Evolutionary conservation across 2,113 vertebrate genomes (phyloP).

Genomic region (Apus apus): DNA sequence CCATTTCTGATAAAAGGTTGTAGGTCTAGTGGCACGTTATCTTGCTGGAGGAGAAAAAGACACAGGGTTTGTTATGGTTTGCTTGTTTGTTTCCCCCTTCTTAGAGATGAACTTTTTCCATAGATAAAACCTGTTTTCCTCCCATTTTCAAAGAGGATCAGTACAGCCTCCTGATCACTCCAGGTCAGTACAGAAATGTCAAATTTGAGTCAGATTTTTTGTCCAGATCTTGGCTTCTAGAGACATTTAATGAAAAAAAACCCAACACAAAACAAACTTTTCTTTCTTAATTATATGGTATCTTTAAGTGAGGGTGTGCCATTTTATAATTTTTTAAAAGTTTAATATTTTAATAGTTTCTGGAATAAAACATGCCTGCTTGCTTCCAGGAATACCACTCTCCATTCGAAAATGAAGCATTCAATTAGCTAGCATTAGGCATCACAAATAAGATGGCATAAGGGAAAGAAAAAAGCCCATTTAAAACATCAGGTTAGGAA

Average conservation of each 20-base stretch:
- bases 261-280: no score
- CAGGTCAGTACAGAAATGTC: not conserved
- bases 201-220: not conserved
- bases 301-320: not conserved
- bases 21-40: not conserved
- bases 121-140: not conserved
- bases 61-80: fast-evolving
- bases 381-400: not conserved
- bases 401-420: not conserved
- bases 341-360: not conserved
- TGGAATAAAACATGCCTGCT: not conserved
- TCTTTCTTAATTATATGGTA: not conserved
- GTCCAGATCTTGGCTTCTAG: not conserved
- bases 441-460: not conserved
- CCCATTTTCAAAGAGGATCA: not conserved
- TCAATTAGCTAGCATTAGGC: not conserved
- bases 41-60: not conserved
- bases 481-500: not conserved
- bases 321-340: not conserved
- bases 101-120: not conserved
- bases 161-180: not conserved
- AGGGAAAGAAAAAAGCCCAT: not conserved
- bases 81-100: not conserved
- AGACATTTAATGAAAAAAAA: not conserved
- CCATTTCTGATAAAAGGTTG: not conserved